Evolutionary conservation across 2,797 vertebrate species (phyloP).

Genomic region (Anabacerthia variegaticeps): DNA sequence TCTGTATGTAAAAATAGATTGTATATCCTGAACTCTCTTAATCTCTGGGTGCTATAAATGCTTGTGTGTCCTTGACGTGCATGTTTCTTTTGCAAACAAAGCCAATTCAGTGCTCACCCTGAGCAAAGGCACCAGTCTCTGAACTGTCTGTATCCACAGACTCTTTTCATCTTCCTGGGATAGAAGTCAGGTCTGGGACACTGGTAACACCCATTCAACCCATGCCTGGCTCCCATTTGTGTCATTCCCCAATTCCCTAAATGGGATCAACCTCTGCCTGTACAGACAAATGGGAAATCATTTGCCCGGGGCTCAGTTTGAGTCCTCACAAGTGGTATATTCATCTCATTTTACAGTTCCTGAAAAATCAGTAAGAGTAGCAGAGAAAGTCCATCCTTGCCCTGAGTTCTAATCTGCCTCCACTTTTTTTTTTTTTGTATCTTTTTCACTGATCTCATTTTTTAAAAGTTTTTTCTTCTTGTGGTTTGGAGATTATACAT

Average conservation of each 20-base stretch:
- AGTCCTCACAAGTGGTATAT: neutral
- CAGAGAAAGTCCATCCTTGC: neutral
- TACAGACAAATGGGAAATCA: neutral
- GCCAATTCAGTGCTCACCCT: neutral
- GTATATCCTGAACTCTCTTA: neutral
- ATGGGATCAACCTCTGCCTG: neutral
- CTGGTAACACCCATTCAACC: neutral
- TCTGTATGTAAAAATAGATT: slow-evolving; percentile 15
- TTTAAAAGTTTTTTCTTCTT: neutral
- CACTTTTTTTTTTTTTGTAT: neutral
- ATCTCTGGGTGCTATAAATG: slow-evolving; percentile 15
- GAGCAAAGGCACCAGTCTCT: neutral
- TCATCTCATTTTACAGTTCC: neutral
- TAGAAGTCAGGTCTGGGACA: neutral
- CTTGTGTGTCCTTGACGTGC: neutral
- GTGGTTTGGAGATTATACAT: neutral
- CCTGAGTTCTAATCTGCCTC: neutral
- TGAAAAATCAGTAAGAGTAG: neutral
- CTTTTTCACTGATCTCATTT: neutral
- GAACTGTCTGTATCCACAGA: neutral
- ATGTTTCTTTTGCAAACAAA: neutral
- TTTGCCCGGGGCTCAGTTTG: neutral
- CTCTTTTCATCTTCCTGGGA: neutral
- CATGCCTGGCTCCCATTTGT: neutral
- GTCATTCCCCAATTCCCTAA: neutral